Conservation (phyloP, 2,113 vertebrate species). For the Tenebrosternarchus preto region DNA sequence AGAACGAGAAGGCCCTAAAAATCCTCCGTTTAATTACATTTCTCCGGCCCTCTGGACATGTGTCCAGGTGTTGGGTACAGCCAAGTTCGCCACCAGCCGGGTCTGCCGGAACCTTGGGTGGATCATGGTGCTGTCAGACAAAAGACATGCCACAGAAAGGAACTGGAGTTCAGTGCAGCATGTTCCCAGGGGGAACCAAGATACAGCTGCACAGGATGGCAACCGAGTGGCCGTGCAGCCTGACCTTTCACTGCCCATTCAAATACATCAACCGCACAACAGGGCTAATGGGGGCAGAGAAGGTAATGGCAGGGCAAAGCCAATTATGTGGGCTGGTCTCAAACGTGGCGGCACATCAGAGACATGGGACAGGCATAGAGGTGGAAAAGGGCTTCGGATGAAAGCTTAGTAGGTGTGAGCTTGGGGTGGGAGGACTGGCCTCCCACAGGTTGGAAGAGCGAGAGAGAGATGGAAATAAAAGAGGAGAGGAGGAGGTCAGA, state of each 20-base stretch:
- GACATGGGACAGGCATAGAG: no score
- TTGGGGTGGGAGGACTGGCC: no score
- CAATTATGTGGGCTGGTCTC: no score
- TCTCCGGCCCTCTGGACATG: conserved; percentile 14
- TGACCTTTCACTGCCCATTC: conserved; percentile 50
- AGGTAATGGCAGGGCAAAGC: no score
- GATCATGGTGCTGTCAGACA: conserved; percentile 67
- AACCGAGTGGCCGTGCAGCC: conserved; percentile 62
- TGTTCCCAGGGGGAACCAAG: conserved; percentile 66
- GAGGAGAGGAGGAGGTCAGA: neutral
- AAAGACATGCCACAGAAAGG: conserved; percentile 68
- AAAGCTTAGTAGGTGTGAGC: conserved; percentile 40
- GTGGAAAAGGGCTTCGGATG: no score
- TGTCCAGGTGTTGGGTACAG: conserved; percentile 1
- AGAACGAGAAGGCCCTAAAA: neutral
- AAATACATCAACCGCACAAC: conserved; percentile 15
- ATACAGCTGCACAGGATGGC: conserved; percentile 66
- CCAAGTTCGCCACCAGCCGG: neutral
- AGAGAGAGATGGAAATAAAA: conserved; percentile 1
- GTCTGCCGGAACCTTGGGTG: conserved; percentile 35
- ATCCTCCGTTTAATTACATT: conserved; percentile 41
- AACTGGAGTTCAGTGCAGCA: conserved; percentile 56
- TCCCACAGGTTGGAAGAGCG: neutral
- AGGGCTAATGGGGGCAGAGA: neutral
- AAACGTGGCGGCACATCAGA: no score